These are phyloP conservation scores for Drosophila trichaetosa DNA, from an alignment of 2,888 invertebrate species.

Conservation along the genomic window DNA sequence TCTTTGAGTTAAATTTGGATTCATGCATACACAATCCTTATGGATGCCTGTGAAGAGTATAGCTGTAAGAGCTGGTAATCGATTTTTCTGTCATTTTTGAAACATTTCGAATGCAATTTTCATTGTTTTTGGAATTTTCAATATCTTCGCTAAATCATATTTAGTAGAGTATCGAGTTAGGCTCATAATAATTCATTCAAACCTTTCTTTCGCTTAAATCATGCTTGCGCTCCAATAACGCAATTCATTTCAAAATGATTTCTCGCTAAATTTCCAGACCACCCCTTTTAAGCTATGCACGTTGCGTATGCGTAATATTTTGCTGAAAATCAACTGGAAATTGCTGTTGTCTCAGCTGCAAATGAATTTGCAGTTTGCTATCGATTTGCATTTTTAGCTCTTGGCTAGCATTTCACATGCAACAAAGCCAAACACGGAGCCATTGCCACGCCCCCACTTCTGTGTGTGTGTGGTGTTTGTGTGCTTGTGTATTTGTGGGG, in stretches of 20 bases:
- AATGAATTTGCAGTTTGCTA: slow-evolving; percentile 37
- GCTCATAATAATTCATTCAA: background rate
- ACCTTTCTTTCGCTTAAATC: background rate
- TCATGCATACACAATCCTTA: background rate
- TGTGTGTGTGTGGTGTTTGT: slow-evolving; percentile 1
- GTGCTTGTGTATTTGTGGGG: slow-evolving; percentile 1
- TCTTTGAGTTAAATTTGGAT: background rate
- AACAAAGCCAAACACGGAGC: slow-evolving; percentile 26
- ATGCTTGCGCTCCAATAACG: background rate
- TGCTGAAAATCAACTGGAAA: slow-evolving; percentile 26
- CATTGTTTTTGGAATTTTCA: background rate
- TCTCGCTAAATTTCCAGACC: background rate
- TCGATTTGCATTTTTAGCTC: slow-evolving; percentile 38
- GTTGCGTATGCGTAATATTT: slow-evolving; percentile 37
- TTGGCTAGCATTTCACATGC: slow-evolving; percentile 37
- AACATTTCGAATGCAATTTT: background rate
- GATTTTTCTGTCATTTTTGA: background rate
- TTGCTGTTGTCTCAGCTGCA: slow-evolving; percentile 30
- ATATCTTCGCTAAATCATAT: background rate
- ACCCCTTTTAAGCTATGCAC: background rate
- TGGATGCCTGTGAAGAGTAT: background rate
- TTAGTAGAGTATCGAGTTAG: background rate
- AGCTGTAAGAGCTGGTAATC: background rate
- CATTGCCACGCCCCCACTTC: slow-evolving; percentile 18
- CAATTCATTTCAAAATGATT: background rate